Conservation (phyloP, 1,140 invertebrate genomes). For the Drosophila navojoa region DNA sequence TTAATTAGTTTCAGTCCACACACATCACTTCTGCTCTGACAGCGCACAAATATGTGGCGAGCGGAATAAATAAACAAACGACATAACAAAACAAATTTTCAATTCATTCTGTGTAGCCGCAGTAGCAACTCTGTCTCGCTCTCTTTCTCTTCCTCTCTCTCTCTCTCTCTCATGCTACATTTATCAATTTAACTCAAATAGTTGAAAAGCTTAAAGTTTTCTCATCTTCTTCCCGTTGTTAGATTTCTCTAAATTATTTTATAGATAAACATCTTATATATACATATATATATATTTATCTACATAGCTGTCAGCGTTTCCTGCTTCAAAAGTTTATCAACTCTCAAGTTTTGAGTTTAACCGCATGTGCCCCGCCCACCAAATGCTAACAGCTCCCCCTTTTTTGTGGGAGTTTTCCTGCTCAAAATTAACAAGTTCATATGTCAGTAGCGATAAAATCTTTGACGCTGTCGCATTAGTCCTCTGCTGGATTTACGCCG, state of each 20-base stretch:
- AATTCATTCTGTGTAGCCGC: too few relatives aligned
- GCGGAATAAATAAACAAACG: conserved; percentile 10
- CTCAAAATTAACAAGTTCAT: conserved; percentile 73
- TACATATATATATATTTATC: too few relatives aligned
- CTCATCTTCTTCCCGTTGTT: too few relatives aligned
- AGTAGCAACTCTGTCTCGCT: too few relatives aligned
- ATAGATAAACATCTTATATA: too few relatives aligned
- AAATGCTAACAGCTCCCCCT: conserved; percentile 22
- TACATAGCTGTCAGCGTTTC: too few relatives aligned
- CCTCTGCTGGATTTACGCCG: conserved; percentile 22
- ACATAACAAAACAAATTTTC: background rate
- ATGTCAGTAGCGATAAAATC: conserved; percentile 57
- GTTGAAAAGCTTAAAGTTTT: too few relatives aligned
- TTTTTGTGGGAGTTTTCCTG: conserved; percentile 15
- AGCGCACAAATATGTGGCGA: conserved; percentile 7
- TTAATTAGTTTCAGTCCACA: conserved; percentile 55
- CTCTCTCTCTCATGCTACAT: too few relatives aligned
- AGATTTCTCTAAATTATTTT: too few relatives aligned
- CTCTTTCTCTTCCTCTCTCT: too few relatives aligned
- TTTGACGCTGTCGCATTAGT: conserved; percentile 9
- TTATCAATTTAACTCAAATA: too few relatives aligned
- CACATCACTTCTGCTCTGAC: conserved; percentile 30
- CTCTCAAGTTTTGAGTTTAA: background rate
- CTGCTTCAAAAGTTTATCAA: too few relatives aligned
- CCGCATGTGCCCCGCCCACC: background rate